Evolutionary conservation across 2,113 vertebrate genomes (phyloP), one percentile per base, ranked within the genome.

Genomic region (Pampusana beccarii): DNA sequence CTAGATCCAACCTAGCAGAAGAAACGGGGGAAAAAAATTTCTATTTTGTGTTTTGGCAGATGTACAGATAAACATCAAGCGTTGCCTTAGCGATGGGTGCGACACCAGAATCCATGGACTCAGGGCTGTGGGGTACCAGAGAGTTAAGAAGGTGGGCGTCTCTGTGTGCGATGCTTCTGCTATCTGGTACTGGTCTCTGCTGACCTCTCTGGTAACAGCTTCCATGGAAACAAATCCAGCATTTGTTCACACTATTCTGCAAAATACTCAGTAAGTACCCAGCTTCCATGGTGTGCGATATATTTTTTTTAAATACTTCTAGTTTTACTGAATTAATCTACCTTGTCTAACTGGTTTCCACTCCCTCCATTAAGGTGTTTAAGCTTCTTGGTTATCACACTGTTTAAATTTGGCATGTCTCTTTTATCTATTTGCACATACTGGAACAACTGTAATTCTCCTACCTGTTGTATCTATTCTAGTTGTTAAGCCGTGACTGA

Each of bases 61-160:
- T 97, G 98, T 99, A 73, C 99, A 99, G 98, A 99, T 99, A 88
- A 99, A 99, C 97, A 99, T 99, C 96, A 99, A 99, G 93, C 99
- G 99, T 31, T 99, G 99, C 97, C 97, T 99, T 87, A 99, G 99
- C 4, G 99, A 99, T 51, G 99, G 99, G 5, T 99, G 99, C 70
- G 99, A 99, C 97, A 99, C 99, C 1, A 98, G 99, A 34, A 99
- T 99, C 95, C 99, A 99, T 19, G 99, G 99, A 33, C 98, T 99
- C 72, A 98, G 99, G 97, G 99, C 99, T 0, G 88, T 99, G 50
- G 99, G 99, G 10, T 99, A 99, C 97, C 99, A 99, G 97, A 98
- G 99, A 65, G 98, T 99, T 44, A 99, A 98, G 97, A 99, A 98
- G 92, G 98, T 98, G 94, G 99, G 98, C 34, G 98, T 99, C 78